Conservation (phyloP, 2,888 invertebrate genomes). For the Willowsia nigromaculata region DNA sequence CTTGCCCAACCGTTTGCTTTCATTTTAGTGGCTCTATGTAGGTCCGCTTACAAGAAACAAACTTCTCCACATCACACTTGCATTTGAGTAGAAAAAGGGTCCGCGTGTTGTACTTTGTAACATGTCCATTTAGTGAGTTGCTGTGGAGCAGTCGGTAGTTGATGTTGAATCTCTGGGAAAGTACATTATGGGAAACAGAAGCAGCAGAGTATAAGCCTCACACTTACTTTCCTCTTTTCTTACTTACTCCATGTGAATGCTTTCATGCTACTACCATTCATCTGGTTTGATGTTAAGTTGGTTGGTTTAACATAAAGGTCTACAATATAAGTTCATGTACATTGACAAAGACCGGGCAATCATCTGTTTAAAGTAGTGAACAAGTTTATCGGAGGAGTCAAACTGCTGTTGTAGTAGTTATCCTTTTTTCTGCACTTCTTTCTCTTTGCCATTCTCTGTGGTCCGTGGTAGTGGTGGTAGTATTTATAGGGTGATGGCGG, state of each 20-base stretch:
- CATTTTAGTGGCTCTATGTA: not conserved
- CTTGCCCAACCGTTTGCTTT: not conserved
- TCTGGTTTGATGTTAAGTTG: not conserved
- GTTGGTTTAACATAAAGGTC: not conserved
- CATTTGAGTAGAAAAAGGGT: not conserved
- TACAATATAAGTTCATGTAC: too few relatives aligned
- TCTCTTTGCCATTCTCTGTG: constrained; percentile 38
- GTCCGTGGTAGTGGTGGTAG: constrained; percentile 62
- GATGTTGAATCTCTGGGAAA: not conserved
- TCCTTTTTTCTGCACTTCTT: constrained; percentile 39
- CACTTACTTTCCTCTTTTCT: constrained; percentile 1
- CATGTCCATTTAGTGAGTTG: constrained; percentile 8
- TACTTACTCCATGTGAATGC: not conserved
- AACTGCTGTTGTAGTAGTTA: constrained; percentile 54
- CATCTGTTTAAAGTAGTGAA: constrained; percentile 60
- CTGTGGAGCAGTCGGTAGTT: not conserved
- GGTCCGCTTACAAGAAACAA: not conserved
- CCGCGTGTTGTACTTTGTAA: not conserved
- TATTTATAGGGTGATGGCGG: constrained; percentile 33
- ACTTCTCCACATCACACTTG: not conserved
- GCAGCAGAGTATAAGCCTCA: not conserved
- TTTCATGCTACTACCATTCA: constrained; percentile 8
- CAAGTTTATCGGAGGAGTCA: constrained; percentile 27
- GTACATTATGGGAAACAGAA: not conserved
- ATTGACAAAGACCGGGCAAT: constrained; percentile 43